Evolutionary conservation across 2,888 invertebrate species (phyloP), one percentile per base, ranked within the genome.

Genomic region (Sisyra terminalis): DNA sequence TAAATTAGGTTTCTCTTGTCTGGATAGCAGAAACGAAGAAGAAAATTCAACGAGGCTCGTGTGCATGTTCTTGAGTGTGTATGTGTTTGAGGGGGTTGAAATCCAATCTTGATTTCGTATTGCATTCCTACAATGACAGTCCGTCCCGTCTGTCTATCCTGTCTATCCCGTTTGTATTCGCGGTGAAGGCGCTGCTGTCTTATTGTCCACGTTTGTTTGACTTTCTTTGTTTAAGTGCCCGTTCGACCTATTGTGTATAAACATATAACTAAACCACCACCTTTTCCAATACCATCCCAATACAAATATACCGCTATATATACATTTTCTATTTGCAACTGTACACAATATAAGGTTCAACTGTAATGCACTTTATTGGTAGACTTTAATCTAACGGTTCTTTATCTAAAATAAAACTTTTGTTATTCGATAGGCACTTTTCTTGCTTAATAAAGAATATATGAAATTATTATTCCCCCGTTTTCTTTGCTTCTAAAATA

Each of bases 101-200:
- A 60, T 62, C 62, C 61, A 63, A 63, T 63, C 63, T 62, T 61
- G 61, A 62, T 61, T 60, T 61, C 60, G 58, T 62, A 62, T 62
- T 61, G 62, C 63, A 63, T 62, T 63, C 62, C 61, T 54, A 58
- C 61, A 61, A 61, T 61, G 62, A 63, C 62, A 58, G 55, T 57
- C 51, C 50, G 53, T 52, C 51, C 5, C 3, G 24, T 24, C 24
- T 24, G 24, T 24, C 24, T 24, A 24, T 24, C 24, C 24, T 24
- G 24, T 24, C 24, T 24, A 24, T 24, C 24, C 24, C 24, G 24
- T 24, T 7, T 24, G 24, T 50, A 18, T 39, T 24, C 39, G 39
- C 18, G 39, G 16, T 13, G 16, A 16, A 39, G 39, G 15, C 14
- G 9, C 40, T 9, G 9, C 40, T 16, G 30, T 40, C 40, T 29